Conservation (phyloP, 2,888 invertebrate species). For the Trachelus tabidus region DNA sequence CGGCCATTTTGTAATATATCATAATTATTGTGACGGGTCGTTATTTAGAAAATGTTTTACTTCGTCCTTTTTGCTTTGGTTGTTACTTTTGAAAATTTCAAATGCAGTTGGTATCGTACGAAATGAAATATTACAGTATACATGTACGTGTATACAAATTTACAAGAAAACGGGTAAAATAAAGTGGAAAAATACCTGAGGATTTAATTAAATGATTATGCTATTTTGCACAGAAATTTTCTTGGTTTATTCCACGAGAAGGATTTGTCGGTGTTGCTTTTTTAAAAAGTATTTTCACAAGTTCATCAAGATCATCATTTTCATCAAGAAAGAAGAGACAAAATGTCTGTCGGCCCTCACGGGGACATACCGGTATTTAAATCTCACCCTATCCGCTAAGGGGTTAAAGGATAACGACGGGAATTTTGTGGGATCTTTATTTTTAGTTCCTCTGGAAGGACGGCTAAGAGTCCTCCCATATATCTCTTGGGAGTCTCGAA, state of each 20-base stretch:
- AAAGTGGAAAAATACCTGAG: background rate
- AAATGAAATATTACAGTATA: background rate
- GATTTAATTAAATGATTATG: background rate
- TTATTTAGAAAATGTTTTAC: background rate
- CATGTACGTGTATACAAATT: background rate
- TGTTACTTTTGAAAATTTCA: background rate
- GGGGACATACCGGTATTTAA: background rate
- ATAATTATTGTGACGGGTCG: background rate
- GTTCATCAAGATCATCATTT: too few species aligned
- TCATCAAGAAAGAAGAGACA: background rate
- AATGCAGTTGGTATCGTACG: too few species aligned
- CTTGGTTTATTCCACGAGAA: background rate
- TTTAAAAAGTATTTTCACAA: background rate
- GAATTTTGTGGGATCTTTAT: background rate
- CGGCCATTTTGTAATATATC: background rate
- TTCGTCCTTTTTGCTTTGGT: background rate
- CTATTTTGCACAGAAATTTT: background rate
- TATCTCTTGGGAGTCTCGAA: background rate
- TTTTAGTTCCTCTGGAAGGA: background rate
- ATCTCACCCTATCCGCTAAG: background rate
- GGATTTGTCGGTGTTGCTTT: background rate
- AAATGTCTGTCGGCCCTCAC: background rate
- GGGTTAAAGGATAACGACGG: background rate
- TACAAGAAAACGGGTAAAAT: background rate
- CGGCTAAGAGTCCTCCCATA: too few species aligned